Percentiles rank a stretch among this genome's conserved stretches.
Conservation (phyloP, 2,113 vertebrate genomes). For the Lepisosteus oculatus region DNA sequence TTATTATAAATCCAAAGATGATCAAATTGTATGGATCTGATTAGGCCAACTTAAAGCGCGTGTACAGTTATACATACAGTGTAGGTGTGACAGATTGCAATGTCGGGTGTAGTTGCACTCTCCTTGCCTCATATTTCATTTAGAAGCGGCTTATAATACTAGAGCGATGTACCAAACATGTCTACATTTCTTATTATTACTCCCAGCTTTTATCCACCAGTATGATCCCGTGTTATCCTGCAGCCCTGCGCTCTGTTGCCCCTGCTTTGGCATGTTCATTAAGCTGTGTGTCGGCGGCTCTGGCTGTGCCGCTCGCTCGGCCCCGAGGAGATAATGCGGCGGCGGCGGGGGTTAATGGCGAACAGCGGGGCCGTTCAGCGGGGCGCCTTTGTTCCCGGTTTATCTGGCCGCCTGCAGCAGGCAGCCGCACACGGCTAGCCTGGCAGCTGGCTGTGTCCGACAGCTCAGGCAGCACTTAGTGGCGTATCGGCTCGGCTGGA, state of each 20-base stretch:
- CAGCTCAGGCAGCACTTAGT: slow-evolving; percentile 1
- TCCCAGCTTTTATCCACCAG: not conserved
- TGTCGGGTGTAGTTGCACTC: not conserved
- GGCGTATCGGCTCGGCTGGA: not conserved
- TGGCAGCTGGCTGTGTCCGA: slow-evolving; percentile 40
- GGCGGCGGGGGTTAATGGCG: slow-evolving; percentile 58
- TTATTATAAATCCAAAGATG: not conserved
- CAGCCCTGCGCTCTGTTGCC: not conserved
- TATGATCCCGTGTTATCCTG: slow-evolving; percentile 4
- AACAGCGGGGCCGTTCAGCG: slow-evolving; percentile 41
- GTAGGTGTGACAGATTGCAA: too few relatives aligned
- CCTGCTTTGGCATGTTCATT: slow-evolving; percentile 19
- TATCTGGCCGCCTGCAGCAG: slow-evolving; percentile 61
- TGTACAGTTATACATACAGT: not conserved
- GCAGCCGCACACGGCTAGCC: slow-evolving; percentile 50
- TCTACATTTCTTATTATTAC: too few relatives aligned
- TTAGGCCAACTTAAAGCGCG: not conserved
- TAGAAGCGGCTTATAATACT: too few relatives aligned
- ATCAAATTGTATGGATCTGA: not conserved
- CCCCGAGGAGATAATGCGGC: slow-evolving; percentile 51
- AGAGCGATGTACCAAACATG: too few relatives aligned
- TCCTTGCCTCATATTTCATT: not conserved
- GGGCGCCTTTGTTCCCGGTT: slow-evolving; percentile 59
- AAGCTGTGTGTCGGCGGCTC: not conserved
- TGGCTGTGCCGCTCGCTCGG: not conserved